phyloP scores from a whole-genome alignment of 92 coral and sea anemone species.

The Meandrina meandrites region DNA sequence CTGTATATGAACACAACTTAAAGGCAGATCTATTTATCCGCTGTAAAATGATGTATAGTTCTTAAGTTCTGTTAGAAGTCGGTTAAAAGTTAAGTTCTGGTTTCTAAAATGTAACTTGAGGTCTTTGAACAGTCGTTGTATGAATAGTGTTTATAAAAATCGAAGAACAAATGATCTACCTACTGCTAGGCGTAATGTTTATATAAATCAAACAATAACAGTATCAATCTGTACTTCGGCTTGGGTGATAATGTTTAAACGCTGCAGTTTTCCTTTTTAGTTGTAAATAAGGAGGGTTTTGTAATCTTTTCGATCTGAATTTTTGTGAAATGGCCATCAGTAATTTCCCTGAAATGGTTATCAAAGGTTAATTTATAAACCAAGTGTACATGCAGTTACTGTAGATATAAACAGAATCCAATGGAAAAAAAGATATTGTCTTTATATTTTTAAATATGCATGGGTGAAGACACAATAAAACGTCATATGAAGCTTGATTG shows the following conservation, averaged over 20 bases:
- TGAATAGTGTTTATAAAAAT: conserved; percentile 9
- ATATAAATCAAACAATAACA: neutral
- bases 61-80: neutral
- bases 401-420: conserved; percentile 44
- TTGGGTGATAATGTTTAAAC: neutral
- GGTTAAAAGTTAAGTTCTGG: conserved; percentile 4
- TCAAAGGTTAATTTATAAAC: conserved; percentile 25
- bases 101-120: neutral
- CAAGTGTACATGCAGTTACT: conserved; percentile 1
- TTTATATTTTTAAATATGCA: conserved; percentile 39
- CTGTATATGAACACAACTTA: neutral
- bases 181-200: conserved; percentile 2
- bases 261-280: conserved; percentile 12
- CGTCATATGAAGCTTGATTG: neutral
- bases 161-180: neutral
- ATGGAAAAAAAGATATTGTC: conserved; percentile 37
- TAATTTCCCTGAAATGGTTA: conserved; percentile 21
- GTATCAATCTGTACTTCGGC: neutral
- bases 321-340: conserved; percentile 18
- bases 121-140: neutral
- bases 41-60: conserved; percentile 29
- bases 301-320: conserved; percentile 22
- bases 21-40: conserved; percentile 34
- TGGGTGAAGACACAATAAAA: conserved; percentile 41
- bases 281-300: conserved; percentile 41